Evolutionary conservation across 2,113 vertebrate genomes (phyloP), one percentile per base, ranked within the genome.

Genomic region (Zosterops japonicus): DNA sequence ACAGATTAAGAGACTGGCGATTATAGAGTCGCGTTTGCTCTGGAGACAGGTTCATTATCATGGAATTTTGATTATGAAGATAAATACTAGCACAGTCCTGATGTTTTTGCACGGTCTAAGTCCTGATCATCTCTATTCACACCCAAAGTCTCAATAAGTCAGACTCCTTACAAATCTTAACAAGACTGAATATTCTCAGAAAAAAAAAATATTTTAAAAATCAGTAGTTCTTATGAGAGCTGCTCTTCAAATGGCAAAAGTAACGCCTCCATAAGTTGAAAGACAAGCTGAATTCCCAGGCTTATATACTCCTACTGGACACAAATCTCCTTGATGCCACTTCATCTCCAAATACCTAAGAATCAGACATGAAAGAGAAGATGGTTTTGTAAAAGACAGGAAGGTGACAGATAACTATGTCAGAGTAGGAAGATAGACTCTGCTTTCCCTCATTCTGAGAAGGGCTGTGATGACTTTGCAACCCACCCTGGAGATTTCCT

Each of bases 361-460:
- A 60, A 60, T 31, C 6, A 77, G 20, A 6, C 1, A 0, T 5
- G n/a, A 56, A 85, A 52, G 12, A 65, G 21, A 80, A 80, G 36
- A 28, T 41, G 6, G 4, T 11, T 50, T 29, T 4, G 9, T 14
- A 16, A 41, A 64, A 44, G 13, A 36, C 14, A 61, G 18, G 21
- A 24, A 35, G 5, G 18, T 44, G 36, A 46, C 17, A 70, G 36
- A 24, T 35, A 59, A 14, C 4, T 1, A 0, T 11, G 8, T 5
- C 7, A 55, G 36, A 49, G 11, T 20, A 11, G 18, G 12, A 71
- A 53, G 60, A 22, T 23, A 84, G 14, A 71, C 4, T 41, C 12
- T 20, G 7, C 15, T 61, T 65, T 53, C 35, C 8, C 10, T 64
- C 21, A 46, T 36, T 60, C 16, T 47, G 14, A 68, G 23, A 86